phyloP scores from a whole-genome alignment of 2,888 invertebrate species.

The Galeopsomyia nigrocyanea region DNA sequence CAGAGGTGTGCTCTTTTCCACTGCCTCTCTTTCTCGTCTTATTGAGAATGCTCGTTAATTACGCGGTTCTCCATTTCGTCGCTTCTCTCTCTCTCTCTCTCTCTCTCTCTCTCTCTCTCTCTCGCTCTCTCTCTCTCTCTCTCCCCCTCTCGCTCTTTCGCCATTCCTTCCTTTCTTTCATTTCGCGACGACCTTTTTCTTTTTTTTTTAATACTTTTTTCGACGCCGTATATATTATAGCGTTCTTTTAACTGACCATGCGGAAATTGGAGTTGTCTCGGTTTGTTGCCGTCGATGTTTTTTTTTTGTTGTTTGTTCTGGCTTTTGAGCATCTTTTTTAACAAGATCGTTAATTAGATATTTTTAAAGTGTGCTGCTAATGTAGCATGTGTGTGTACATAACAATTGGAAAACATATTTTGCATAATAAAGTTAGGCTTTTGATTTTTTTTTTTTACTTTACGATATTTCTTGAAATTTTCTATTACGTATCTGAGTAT shows the following conservation, averaged over 20 bases:
- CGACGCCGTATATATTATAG: too few relatives aligned
- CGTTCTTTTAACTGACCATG: conserved; percentile 5
- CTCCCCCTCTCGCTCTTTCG: background rate
- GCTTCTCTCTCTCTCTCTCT: conserved; percentile 33
- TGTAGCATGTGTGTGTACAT: too few relatives aligned
- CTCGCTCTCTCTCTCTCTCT: conserved; percentile 36
- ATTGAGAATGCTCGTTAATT: conserved; percentile 63
- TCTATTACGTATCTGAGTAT: too few relatives aligned
- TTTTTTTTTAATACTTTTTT: background rate
- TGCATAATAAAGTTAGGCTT: too few relatives aligned
- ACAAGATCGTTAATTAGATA: too few relatives aligned
- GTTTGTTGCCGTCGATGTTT: background rate
- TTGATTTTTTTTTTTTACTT: too few relatives aligned
- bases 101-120: conserved; percentile 28
- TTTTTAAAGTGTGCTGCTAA: too few relatives aligned
- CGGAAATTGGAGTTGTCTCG: background rate
- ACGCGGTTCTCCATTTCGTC: conserved; percentile 38
- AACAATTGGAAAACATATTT: too few relatives aligned
- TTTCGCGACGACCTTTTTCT: background rate
- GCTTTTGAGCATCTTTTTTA: background rate
- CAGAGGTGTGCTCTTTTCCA: background rate
- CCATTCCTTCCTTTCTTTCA: background rate
- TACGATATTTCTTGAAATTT: too few relatives aligned
- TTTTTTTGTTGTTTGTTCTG: background rate
- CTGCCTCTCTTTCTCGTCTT: conserved; percentile 50